Evolutionary conservation across 2,113 vertebrate genomes (phyloP).

Genomic region (Pteronura brasiliensis): DNA sequence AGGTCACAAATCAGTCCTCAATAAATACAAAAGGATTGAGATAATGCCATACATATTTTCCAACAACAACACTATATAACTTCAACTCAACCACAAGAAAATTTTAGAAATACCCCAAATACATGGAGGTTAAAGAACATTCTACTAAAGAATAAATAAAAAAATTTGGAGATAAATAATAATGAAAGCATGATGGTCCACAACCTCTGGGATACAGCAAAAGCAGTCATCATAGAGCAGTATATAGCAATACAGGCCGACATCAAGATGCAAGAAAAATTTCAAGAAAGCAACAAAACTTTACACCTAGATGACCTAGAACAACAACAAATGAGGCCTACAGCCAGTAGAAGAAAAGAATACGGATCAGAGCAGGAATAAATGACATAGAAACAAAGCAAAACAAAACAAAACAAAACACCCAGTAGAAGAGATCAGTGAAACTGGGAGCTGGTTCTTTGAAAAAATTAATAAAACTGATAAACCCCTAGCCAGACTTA

Average conservation of each 20-base stretch:
- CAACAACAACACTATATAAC: not conserved
- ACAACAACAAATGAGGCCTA: not conserved
- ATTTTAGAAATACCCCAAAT: not conserved
- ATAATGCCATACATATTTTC: not conserved
- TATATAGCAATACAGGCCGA: not conserved
- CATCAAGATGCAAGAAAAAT: not conserved
- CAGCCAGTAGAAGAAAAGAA: too few species aligned
- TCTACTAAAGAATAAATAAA: not conserved
- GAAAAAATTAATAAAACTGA: not conserved
- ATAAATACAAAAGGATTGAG: not conserved
- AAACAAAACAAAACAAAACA: not conserved
- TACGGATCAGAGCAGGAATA: not conserved
- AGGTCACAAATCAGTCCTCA: not conserved
- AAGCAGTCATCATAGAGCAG: not conserved
- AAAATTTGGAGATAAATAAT: not conserved
- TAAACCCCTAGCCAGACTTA: not conserved
- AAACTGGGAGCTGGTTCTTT: not conserved
- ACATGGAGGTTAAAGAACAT: not conserved
- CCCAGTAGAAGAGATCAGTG: not conserved
- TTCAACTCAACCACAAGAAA: not conserved
- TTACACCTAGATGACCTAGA: not conserved
- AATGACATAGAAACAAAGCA: not conserved
- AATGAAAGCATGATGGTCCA: not conserved
- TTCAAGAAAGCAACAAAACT: not conserved
- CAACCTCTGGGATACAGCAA: not conserved